phyloP scores from a whole-genome alignment of 1,140 invertebrate genomes.

The Portunus trituberculatus region DNA sequence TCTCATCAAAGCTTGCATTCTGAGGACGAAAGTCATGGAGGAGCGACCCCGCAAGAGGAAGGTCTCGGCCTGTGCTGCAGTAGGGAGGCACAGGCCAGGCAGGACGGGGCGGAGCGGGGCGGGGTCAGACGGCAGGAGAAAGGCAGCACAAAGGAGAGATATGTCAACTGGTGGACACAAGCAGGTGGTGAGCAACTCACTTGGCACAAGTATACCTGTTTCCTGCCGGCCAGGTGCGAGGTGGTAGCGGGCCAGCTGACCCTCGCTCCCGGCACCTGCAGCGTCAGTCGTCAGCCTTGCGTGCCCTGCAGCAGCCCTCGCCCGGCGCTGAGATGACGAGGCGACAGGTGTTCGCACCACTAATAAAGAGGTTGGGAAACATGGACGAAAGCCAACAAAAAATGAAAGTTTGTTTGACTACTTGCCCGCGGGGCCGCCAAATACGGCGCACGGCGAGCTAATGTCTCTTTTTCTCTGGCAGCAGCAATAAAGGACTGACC shows the following conservation, averaged over 20 bases:
- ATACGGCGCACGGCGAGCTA: slow-evolving; percentile 51
- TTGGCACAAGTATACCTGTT: too few relatives aligned
- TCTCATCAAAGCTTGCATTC: too few relatives aligned
- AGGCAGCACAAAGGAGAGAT: too few relatives aligned
- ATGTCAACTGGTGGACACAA: slow-evolving; percentile 17
- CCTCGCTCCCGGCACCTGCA: background rate
- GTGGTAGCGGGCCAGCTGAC: background rate
- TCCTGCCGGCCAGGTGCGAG: too few relatives aligned
- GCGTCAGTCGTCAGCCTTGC: background rate
- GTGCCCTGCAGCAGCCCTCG: background rate
- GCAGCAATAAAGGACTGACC: slow-evolving; percentile 44
- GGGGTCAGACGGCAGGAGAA: too few relatives aligned
- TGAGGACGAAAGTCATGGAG: too few relatives aligned
- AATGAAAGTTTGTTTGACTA: slow-evolving; percentile 61
- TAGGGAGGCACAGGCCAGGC: too few relatives aligned
- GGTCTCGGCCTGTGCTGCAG: too few relatives aligned
- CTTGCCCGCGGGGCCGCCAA: slow-evolving; percentile 45
- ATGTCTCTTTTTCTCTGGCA: slow-evolving; percentile 56
- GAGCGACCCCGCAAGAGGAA: too few relatives aligned
- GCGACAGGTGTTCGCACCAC: background rate
- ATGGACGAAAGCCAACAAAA: slow-evolving; percentile 48
- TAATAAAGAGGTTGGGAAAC: slow-evolving; percentile 62
- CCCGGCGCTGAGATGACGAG: too few relatives aligned
- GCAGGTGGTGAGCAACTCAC: background rate
- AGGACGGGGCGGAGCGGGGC: too few relatives aligned